phyloP scores from a whole-genome alignment of 2,888 invertebrate genomes.

The Frankliniella intonsa region DNA sequence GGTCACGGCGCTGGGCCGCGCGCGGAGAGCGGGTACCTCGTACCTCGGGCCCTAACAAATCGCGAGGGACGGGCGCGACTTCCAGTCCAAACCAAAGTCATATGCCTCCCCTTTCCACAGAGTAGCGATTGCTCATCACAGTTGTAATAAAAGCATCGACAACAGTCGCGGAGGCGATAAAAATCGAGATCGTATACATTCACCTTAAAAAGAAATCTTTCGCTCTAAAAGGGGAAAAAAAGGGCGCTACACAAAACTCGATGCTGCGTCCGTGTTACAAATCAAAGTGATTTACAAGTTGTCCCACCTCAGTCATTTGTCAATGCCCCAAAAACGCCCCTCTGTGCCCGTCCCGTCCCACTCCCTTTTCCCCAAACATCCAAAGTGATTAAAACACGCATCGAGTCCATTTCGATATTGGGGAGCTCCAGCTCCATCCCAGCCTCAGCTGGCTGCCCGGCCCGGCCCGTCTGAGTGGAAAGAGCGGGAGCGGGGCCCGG shows the following conservation, averaged over 20 bases:
- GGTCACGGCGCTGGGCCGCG: too few species aligned
- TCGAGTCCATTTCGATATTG: conserved; percentile 26
- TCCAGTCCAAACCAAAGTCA: too few species aligned
- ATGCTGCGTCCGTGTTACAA: not conserved
- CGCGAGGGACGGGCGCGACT: too few species aligned
- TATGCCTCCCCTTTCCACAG: too few species aligned
- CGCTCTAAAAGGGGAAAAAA: not conserved
- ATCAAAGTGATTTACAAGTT: conserved; percentile 17
- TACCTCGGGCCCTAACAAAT: too few species aligned
- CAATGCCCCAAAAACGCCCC: not conserved
- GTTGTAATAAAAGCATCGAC: not conserved
- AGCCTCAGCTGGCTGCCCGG: not conserved
- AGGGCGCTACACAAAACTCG: not conserved
- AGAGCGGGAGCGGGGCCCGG: too few species aligned
- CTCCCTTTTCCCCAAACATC: not conserved
- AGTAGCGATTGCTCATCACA: too few species aligned
- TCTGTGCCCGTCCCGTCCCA: not conserved
- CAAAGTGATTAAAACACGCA: conserved; percentile 23
- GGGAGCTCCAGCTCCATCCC: not conserved
- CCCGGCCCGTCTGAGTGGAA: not conserved
- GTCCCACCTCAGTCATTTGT: conserved; percentile 13
- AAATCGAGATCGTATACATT: too few species aligned
- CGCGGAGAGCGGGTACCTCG: too few species aligned
- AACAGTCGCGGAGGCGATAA: not conserved
- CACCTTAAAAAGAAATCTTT: not conserved